A percentile compares a stretch with the other conserved stretches of the same genome.
phyloP scores from a whole-genome alignment of 2,113 vertebrate genomes.

The Pterocles orientalis region DNA sequence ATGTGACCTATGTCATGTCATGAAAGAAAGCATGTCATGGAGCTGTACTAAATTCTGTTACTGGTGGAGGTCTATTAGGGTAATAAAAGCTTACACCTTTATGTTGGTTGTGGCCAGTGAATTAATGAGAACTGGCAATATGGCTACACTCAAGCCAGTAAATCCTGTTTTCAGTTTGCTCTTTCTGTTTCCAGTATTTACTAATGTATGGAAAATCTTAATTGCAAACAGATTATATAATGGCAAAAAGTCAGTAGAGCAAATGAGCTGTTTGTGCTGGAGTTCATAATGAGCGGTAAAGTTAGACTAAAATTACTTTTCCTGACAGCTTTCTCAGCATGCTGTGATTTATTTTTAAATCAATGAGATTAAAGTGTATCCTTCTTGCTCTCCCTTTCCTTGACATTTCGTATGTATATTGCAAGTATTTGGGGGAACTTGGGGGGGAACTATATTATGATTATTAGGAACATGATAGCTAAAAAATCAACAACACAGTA shows the following conservation, averaged over 20 bases:
- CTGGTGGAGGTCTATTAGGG: not conserved
- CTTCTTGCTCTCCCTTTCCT: not conserved
- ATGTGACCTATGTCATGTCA: not conserved
- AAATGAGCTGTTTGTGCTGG: not conserved
- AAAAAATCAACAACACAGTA: not conserved
- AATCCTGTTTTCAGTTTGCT: not conserved
- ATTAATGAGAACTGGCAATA: not conserved
- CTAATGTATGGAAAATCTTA: not conserved
- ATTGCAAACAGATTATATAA: not conserved
- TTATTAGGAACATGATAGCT: not conserved
- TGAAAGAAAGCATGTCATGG: not conserved
- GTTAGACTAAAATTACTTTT: conserved; percentile 2
- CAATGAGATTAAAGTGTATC: not conserved
- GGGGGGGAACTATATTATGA: not conserved
- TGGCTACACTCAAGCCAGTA: not conserved
- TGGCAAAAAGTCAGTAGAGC: not conserved
- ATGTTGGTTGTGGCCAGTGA: not conserved
- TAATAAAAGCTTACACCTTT: not conserved
- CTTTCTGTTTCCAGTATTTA: not conserved
- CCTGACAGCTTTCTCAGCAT: not conserved
- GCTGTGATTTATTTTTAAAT: not conserved
- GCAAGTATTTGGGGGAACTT: not conserved
- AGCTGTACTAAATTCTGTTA: not conserved
- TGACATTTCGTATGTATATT: not conserved
- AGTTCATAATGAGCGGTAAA: not conserved